Evolutionary conservation across 1,140 invertebrate species (phyloP), one percentile per base, ranked within the genome.

Genomic region (Halesus radiatus): DNA sequence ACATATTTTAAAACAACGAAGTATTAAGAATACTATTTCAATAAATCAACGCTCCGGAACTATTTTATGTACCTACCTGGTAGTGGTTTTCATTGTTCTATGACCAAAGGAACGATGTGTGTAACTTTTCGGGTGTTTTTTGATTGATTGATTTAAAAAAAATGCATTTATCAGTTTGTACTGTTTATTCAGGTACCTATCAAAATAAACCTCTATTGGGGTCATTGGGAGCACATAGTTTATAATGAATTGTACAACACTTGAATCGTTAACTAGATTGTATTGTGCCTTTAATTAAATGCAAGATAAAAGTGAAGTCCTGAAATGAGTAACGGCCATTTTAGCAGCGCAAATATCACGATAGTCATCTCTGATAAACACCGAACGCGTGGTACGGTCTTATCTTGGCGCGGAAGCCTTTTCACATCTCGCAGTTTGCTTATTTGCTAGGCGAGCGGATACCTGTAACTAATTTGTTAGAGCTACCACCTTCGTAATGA

Each of bases 391-490:
- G 52, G 66, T 45, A 50, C 29, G 7, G n/a, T 16, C 37, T 70
- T 70, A 70, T 70, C 37, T 70, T 7, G 26, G n/a, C 16, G n/a
- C 7, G 64, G 66, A 70, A 23, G 20, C 45, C 37, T 23, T 70
- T 70, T 18, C 37, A 45, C 66, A 22, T 52, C 37, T 15, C 29
- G 15, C 29, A 50, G 66, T 50, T 70, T 23, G n/a, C n/a, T n/a
- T n/a, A n/a, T n/a, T n/a, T n/a, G 7, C 7, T 23, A 64, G 10
- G 23, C 0, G 6, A 64, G 20, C 3, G 23, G 20, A 3, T 70
- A 70, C 66, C 29, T 45, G 66, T 52, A 10, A 45, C 66, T 70
- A 70, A 70, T 70, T 70, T 70, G 66, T 45, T 70, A n/a, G 3
- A 20, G 66, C 29, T 23, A 70, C 29, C 37, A 50, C 18, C 66